phyloP scores from a whole-genome alignment of 2,888 invertebrate genomes.

The Sarcophaga variegata region DNA sequence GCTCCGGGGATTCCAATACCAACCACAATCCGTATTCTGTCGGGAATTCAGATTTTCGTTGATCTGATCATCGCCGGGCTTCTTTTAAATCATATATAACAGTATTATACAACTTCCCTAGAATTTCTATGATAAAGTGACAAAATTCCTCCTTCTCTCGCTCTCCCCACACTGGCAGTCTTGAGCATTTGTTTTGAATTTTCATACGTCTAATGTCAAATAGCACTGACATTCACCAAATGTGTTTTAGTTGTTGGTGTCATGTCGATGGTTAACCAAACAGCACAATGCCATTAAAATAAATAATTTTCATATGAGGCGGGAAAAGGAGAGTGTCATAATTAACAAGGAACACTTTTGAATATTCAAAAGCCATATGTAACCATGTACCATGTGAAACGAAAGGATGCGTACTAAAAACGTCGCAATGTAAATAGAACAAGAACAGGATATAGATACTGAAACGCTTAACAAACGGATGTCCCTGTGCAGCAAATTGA shows the following conservation, averaged over 20 bases:
- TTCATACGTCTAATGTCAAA: neutral
- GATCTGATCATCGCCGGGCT: no score
- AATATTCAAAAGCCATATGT: conserved; percentile 72
- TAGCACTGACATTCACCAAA: conserved; percentile 36
- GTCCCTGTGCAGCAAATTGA: conserved; percentile 2
- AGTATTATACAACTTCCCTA: no score
- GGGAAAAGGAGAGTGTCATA: conserved; percentile 71
- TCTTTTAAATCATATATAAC: no score
- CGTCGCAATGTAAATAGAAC: conserved; percentile 8
- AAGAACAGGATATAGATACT: conserved; percentile 41
- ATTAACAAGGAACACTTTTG: conserved; percentile 74
- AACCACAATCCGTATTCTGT: no score
- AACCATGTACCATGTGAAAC: conserved; percentile 31
- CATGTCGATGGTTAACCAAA: conserved; percentile 57
- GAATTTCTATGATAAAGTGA: no score
- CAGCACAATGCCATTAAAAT: conserved; percentile 56
- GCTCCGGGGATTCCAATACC: no score
- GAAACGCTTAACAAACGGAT: conserved; percentile 1
- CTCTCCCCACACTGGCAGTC: no score
- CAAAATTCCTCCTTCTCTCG: no score
- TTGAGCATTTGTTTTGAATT: neutral
- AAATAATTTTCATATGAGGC: neutral
- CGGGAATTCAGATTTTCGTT: no score
- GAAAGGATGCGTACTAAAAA: conserved; percentile 43
- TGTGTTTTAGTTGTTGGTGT: neutral